Evolutionary conservation across 1,140 invertebrate genomes (phyloP).

Genomic region (Drosophila funebris): DNA sequence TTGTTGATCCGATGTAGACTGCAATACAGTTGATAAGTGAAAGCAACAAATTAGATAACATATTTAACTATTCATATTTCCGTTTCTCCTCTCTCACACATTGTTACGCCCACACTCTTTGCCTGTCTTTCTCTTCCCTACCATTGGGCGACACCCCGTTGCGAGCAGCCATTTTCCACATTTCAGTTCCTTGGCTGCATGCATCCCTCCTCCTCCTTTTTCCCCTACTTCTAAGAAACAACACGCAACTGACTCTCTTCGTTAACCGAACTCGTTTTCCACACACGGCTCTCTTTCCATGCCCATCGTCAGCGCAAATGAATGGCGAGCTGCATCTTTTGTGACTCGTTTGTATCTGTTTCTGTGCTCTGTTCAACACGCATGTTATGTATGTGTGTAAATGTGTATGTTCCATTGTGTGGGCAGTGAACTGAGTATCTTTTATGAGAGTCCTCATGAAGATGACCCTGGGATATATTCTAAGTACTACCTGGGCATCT

Average conservation of each 20-base stretch:
- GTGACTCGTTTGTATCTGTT: slow-evolving; percentile 51
- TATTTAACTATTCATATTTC: neutral
- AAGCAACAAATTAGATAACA: slow-evolving; percentile 10
- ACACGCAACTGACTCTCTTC: neutral
- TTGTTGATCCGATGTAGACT: slow-evolving; percentile 68
- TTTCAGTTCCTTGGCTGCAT: slow-evolving; percentile 39
- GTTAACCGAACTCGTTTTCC: slow-evolving; percentile 54
- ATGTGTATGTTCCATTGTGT: neutral
- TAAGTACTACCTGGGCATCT: neutral
- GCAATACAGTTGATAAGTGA: slow-evolving; percentile 16
- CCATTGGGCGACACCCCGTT: slow-evolving; percentile 58
- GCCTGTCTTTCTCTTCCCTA: slow-evolving; percentile 26
- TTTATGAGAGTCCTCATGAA: neutral
- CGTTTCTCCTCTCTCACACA: neutral
- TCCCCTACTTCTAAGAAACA: neutral
- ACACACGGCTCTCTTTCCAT: slow-evolving; percentile 57
- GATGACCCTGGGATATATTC: neutral
- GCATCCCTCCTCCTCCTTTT: neutral
- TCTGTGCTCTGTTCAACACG: slow-evolving; percentile 44
- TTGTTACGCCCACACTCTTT: slow-evolving; percentile 17
- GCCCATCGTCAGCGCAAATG: slow-evolving; percentile 30
- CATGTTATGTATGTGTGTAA: neutral
- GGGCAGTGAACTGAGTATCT: neutral
- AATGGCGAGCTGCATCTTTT: slow-evolving; percentile 63
- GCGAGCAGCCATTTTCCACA: slow-evolving; percentile 62